Conservation (phyloP, 2,113 vertebrate genomes). For the Gallinago undulata region DNA sequence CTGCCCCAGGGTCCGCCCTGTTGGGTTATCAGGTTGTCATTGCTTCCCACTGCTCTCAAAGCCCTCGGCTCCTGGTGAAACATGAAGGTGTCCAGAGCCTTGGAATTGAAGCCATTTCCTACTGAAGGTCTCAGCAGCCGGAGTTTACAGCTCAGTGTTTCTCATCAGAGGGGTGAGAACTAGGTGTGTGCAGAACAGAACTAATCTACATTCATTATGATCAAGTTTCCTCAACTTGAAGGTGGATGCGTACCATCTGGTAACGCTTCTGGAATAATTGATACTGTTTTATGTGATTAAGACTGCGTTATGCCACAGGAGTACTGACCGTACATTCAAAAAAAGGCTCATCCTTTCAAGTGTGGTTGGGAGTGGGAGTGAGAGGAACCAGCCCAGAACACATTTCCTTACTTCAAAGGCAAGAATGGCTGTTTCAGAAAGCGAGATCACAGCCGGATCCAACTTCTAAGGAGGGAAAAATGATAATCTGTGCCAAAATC, state of each 20-base stretch:
- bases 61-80: neutral
- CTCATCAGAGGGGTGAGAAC: accelerated
- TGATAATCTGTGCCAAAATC: neutral
- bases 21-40: neutral
- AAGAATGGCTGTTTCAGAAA: neutral
- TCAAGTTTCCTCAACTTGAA: neutral
- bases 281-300: neutral
- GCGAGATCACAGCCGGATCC: neutral
- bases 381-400: neutral
- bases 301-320: neutral
- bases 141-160: neutral
- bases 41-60: neutral
- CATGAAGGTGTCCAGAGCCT: neutral
- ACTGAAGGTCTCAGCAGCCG: accelerated
- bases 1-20: neutral
- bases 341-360: neutral
- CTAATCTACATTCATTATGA: neutral
- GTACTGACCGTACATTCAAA: neutral
- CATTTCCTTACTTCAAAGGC: constrained; percentile 51
- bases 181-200: neutral
- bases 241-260: neutral
- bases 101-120: neutral
- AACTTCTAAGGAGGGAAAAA: constrained; percentile 41
- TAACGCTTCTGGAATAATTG: neutral
- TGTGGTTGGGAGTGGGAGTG: neutral